Evolutionary conservation across 35 echinoderm and acorn worm genomes (phyloP), one percentile per base, ranked within the genome.

Genomic region (Apostichopus japonicus): DNA sequence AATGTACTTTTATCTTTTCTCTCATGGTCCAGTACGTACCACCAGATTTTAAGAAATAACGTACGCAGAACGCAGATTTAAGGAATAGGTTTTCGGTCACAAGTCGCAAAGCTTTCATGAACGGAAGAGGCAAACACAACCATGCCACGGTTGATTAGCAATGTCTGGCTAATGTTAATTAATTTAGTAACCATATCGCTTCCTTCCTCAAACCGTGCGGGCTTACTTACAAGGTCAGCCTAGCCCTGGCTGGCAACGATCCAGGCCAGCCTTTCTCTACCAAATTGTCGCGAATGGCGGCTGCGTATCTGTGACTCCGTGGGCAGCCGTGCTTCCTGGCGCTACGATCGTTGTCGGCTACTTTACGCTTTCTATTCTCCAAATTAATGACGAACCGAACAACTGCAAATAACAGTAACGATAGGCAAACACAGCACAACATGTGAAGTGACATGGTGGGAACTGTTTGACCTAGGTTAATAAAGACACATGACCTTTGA

Each of bases 171-270:
- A 67, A 67, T 67, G 11, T 67, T 67, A 8, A 11, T 67, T 67
- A 19, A 67, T 15, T 15, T 67, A 15, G 19, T 67, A 67, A 67
- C 11, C 11, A 11, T 67, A 67, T 52, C n/a, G 17, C 79, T 83
- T 83, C 79, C 79, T 83, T 83, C 79, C 79, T 83, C 14, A 55
- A 54, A 55, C 79, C n/a, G 79, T n/a, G 51, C 14, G 79, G 51
- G 54, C 51, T 53, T 19, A 83, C 79, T 83, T 83, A 83, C 79
- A 83, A 83, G 44, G 79, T 54, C 52, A 55, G 33, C 79, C 51
- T 83, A 52, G 54, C 44, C 15, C 44, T 83, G 44, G 54, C 13
- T n/a, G 79, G 79, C n/a, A 83, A 17, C n/a, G 51, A 67, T 19
- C 11, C 11, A 67, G 63, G 63, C 63, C 63, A 67, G 11, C 63